phyloP scores from a whole-genome alignment of 1,140 invertebrate genomes.

The Drosophila prosaltans region DNA sequence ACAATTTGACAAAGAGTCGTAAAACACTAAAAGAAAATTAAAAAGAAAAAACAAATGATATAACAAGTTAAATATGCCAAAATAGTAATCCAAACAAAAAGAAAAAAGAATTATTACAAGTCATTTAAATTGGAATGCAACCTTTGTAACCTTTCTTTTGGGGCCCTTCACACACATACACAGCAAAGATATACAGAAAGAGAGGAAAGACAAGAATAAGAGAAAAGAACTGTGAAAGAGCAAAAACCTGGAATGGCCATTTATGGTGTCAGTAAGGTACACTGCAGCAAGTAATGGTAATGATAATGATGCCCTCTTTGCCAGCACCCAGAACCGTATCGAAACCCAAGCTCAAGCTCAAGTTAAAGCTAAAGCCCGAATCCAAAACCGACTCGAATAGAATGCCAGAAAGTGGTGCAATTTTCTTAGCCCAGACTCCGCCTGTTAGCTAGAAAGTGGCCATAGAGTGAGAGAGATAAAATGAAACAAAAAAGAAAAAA shows the following conservation, averaged over 20 bases:
- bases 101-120: neutral
- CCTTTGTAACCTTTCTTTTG: neutral
- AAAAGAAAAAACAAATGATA: neutral
- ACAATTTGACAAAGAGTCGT: conserved; percentile 3
- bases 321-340: conserved; percentile 43
- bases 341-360: neutral
- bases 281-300: conserved; percentile 74
- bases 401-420: conserved; percentile 75
- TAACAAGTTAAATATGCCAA: conserved; percentile 1
- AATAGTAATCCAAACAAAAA: neutral
- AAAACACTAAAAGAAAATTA: too few species aligned
- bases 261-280: conserved; percentile 80
- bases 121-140: neutral
- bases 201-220: too few species aligned
- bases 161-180: neutral
- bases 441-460: conserved; percentile 70
- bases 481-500: conserved; percentile 26
- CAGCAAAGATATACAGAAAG: neutral
- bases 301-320: conserved; percentile 67
- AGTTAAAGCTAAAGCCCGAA: neutral
- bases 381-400: conserved; percentile 5
- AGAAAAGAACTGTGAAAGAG: conserved; percentile 1
- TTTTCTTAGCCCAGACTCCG: conserved; percentile 54
- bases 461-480: conserved; percentile 54
- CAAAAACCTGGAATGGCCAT: conserved; percentile 38